Percentiles rank a stretch among this genome's conserved stretches.
Evolutionary conservation across 2,888 invertebrate species (phyloP).

Genomic region (Lepidochrysops patricia): DNA sequence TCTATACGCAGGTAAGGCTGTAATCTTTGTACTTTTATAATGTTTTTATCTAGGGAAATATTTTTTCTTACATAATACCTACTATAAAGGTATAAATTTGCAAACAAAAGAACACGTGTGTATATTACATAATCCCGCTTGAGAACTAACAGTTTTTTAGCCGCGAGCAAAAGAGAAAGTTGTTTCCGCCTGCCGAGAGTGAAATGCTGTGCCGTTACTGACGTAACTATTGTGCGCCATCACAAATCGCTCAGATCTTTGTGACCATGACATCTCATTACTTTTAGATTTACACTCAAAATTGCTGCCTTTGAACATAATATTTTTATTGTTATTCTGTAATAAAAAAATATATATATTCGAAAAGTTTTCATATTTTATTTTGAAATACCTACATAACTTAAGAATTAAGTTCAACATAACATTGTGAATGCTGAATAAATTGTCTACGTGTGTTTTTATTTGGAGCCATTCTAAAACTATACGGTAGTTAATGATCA

Average conservation of each 20-base stretch:
- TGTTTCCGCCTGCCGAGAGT: conserved; percentile 70
- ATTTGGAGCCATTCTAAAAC: background rate
- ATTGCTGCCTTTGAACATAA: no score
- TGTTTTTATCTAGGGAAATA: no score
- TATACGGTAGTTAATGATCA: background rate
- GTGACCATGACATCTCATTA: conserved; percentile 12
- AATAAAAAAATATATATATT: background rate
- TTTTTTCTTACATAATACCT: no score
- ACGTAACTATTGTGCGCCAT: conserved; percentile 44
- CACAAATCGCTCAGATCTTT: conserved; percentile 25
- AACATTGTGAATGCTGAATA: no score
- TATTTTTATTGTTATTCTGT: no score
- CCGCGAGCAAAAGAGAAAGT: conserved; percentile 67
- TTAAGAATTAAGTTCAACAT: no score
- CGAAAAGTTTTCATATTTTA: no score
- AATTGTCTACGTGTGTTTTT: no score
- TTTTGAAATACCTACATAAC: no score
- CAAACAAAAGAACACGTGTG: conserved; percentile 12
- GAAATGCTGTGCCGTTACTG: conserved; percentile 72
- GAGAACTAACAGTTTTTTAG: conserved; percentile 42
- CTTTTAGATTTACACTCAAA: conserved; percentile 3
- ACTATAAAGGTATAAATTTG: background rate
- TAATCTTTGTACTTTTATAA: no score
- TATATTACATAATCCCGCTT: conserved; percentile 24
- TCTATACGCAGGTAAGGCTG: no score